These are phyloP conservation scores for Hermodice carunculata DNA, from an alignment of 2,888 invertebrate genomes.

Conservation along the genomic window DNA sequence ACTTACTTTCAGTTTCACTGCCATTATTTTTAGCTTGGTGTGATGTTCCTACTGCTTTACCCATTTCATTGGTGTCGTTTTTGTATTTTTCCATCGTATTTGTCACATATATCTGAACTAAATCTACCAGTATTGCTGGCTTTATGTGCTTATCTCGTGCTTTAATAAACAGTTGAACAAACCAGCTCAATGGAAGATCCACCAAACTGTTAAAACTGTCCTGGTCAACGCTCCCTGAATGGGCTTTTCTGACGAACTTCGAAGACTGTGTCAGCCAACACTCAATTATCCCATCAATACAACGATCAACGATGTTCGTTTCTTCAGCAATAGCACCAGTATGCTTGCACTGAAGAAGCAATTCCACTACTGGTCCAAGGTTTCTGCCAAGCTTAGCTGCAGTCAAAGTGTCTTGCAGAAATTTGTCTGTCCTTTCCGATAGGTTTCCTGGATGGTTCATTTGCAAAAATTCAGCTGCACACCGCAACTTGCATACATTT, in stretches of 20 bases:
- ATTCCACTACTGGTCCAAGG: slow-evolving; percentile 45
- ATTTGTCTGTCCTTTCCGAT: slow-evolving; percentile 57
- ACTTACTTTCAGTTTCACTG: too few relatives aligned
- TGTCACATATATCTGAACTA: slow-evolving; percentile 30
- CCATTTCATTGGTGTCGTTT: neutral
- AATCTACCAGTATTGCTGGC: slow-evolving; percentile 45
- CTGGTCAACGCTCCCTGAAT: neutral
- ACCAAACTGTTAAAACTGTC: slow-evolving; percentile 40
- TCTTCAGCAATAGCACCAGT: slow-evolving; percentile 56
- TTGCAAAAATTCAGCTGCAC: slow-evolving; percentile 63
- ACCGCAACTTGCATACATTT: slow-evolving; percentile 60
- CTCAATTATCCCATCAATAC: slow-evolving; percentile 59
- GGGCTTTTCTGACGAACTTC: slow-evolving; percentile 9
- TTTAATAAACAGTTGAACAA: slow-evolving; percentile 49
- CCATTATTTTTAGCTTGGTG: neutral
- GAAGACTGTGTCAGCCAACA: slow-evolving; percentile 53
- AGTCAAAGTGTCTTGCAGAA: slow-evolving; percentile 57
- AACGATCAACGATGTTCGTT: slow-evolving; percentile 51
- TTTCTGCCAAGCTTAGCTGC: slow-evolving; percentile 59
- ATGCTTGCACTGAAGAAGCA: slow-evolving; percentile 53
- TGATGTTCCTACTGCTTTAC: neutral
- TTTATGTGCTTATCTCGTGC: slow-evolving; percentile 54
- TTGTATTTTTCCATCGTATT: neutral
- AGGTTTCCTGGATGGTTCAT: slow-evolving; percentile 63
- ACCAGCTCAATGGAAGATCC: slow-evolving; percentile 56